phyloP scores from a whole-genome alignment of 2,113 vertebrate species.

The Boulengeromyrus knoepffleri region DNA sequence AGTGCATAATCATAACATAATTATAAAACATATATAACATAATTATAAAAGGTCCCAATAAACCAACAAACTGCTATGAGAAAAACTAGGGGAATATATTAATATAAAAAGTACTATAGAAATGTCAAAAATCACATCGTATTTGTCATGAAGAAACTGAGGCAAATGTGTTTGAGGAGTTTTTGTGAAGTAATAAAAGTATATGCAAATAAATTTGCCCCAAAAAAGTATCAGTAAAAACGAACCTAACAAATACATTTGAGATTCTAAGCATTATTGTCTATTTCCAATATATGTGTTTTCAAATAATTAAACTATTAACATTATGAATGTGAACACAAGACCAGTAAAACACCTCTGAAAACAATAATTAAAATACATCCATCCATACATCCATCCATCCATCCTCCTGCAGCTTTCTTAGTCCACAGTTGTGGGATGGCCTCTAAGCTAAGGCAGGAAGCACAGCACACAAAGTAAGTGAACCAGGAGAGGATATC shows the following conservation, averaged over 20 bases:
- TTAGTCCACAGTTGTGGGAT: not conserved
- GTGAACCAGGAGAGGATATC: not conserved
- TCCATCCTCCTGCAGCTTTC: not conserved
- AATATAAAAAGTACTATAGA: not conserved
- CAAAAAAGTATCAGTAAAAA: not conserved
- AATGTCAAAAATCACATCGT: not conserved
- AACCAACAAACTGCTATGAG: not conserved
- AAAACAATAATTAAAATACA: not conserved
- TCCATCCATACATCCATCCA: not conserved
- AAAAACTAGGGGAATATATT: not conserved
- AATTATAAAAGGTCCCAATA: not conserved
- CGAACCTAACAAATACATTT: no score
- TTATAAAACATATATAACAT: no score
- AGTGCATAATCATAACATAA: no score
- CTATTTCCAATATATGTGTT: not conserved
- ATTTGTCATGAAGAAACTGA: not conserved
- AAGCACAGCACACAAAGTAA: not conserved
- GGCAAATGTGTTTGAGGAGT: not conserved
- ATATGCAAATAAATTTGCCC: not conserved
- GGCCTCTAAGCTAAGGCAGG: not conserved
- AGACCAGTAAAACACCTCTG: not conserved
- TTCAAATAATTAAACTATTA: not conserved
- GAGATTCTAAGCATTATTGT: no score
- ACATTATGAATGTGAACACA: not conserved
- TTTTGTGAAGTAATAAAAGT: not conserved